A percentile compares a stretch with the other conserved stretches of the same genome.
Conservation (phyloP, 2,113 vertebrate genomes). For the Anolis carolinensis region DNA sequence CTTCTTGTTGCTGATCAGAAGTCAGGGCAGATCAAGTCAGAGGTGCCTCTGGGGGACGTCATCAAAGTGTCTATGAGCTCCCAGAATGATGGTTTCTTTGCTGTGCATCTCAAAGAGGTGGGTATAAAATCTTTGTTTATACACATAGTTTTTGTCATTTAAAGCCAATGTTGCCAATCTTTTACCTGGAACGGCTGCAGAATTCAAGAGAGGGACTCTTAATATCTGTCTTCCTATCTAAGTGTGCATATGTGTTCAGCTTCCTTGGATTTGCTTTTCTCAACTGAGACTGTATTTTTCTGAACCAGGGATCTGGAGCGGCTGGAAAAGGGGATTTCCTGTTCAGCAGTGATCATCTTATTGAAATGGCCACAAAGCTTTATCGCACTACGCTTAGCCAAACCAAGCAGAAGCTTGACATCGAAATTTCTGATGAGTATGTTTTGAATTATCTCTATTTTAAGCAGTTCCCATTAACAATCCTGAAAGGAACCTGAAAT, state of each 20-base stretch:
- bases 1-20: constrained; percentile 95
- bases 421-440: constrained; percentile 98
- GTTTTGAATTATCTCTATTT: constrained; percentile 53
- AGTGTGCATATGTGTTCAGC: neutral
- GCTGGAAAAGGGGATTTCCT: constrained; percentile 97
- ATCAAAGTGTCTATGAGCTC: constrained; percentile 94
- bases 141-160: neutral
- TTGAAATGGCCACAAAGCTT: constrained; percentile 97
- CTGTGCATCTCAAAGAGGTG: constrained; percentile 94
- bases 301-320: constrained; percentile 86
- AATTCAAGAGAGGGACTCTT: neutral
- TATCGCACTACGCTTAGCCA: constrained; percentile 86
- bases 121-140: neutral
- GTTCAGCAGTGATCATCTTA: constrained; percentile 93
- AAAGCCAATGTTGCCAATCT: neutral
- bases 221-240: neutral
- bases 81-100: constrained; percentile 94
- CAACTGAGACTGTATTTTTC: constrained; percentile 20
- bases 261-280: neutral
- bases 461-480: neutral
- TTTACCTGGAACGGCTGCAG: neutral
- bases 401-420: constrained; percentile 85
- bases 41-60: constrained; percentile 90
- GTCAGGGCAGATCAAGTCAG: constrained; percentile 93
- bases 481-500: neutral